Evolutionary conservation across 2,888 invertebrate species (phyloP), one percentile per base, ranked within the genome.

Genomic region (Hypercompe scribonia): DNA sequence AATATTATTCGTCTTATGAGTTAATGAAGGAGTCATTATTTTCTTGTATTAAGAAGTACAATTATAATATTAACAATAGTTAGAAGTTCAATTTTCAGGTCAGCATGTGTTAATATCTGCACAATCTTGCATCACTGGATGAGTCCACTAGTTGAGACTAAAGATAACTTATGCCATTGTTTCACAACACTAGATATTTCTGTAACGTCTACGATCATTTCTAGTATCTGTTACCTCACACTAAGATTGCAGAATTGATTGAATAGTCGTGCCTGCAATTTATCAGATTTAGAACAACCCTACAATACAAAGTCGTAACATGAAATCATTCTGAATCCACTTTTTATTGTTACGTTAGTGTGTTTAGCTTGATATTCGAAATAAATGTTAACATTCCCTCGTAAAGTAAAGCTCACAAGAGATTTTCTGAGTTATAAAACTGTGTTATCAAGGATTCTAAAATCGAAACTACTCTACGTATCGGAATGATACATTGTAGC

Each of bases 381-480:
- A 73, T 78, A 78, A 82, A 84, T 82, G 72, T 70, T 65, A 77
- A 82, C 74, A 74, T 72, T 77, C 75, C 50, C 78, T 73, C 81
- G 84, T 84, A 82, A 84, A 82, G 77, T 76, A 76, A 74, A 76
- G 72, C 77, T 77, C 77, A 66, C 63, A 71, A 42, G 83, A 79
- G 78, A 83, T 82, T 84, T 82, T 72, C 77, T 36, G 63, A 66
- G 42, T 31, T 71, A 76, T 83, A 85, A 85, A 83, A 76, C 66
- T 70, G 70, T 68, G 74, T 75, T 85, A 81, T 80, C 73, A 77
- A 73, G 42, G 73, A 70, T 77, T 80, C 66, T 77, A 76, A 73
- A 78, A 78, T 74, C 67, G 76, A 69, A 80, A 80, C 66, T 73
- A 65, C 67, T 73, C 74, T 78, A 76, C 77, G 69, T 78, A 68